A percentile compares a stretch with the other conserved stretches of the same genome.
Conservation (phyloP, 1,140 invertebrate species). For the Coelopa frigida region DNA sequence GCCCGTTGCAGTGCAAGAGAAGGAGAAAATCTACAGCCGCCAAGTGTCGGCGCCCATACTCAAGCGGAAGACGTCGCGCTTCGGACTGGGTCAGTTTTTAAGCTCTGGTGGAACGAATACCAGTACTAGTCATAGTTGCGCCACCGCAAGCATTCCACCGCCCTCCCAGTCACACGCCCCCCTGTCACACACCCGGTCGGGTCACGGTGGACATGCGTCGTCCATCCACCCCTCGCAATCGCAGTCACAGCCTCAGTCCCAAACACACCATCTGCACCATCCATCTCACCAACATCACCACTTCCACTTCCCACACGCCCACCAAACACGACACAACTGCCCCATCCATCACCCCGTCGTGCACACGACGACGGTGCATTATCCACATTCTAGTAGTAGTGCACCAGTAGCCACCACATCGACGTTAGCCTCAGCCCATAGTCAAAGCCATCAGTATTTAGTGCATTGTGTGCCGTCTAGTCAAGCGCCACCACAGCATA, state of each 20-base stretch:
- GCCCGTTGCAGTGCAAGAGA: slow-evolving; percentile 52
- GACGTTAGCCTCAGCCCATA: slow-evolving; percentile 37
- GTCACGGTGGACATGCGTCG: slow-evolving; percentile 7
- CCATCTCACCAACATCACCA: slow-evolving; percentile 7
- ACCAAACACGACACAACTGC: slow-evolving; percentile 36
- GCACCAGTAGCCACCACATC: slow-evolving; percentile 33
- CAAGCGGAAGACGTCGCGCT: slow-evolving; percentile 84
- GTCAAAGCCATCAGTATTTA: slow-evolving; percentile 43
- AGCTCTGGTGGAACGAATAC: slow-evolving; percentile 40
- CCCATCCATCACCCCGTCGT: slow-evolving; percentile 27
- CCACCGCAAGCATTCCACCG: slow-evolving; percentile 22
- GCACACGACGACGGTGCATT: slow-evolving; percentile 15
- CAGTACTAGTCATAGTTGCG: slow-evolving; percentile 34
- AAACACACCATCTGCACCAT: slow-evolving; percentile 1
- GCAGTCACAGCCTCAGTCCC: slow-evolving; percentile 14
- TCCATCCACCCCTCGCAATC: slow-evolving; percentile 28
- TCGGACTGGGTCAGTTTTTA: slow-evolving; percentile 82
- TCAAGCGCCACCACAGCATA: slow-evolving; percentile 26
- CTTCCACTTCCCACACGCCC: slow-evolving; percentile 3
- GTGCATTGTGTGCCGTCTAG: slow-evolving; percentile 42
- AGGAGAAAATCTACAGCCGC: slow-evolving; percentile 82
- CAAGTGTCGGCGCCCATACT: slow-evolving; percentile 84
- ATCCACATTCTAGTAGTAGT: slow-evolving; percentile 17
- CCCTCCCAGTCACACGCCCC: not conserved
- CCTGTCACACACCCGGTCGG: slow-evolving; percentile 8